These are phyloP conservation scores for Latheticus oryzae DNA, from an alignment of 2,888 invertebrate species.

Conservation along the genomic window DNA sequence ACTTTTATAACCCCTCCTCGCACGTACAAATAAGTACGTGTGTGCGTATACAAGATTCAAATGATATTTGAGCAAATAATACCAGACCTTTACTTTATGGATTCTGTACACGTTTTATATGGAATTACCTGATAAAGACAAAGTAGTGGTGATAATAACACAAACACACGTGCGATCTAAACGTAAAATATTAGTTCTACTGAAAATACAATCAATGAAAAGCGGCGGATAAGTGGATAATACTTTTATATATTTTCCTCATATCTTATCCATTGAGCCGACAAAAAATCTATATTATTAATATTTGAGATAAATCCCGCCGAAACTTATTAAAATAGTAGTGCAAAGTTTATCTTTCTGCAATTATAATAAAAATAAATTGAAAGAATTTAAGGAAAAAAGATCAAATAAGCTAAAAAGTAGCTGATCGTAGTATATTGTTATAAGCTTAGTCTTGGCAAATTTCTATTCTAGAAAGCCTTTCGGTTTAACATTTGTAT, in stretches of 20 bases:
- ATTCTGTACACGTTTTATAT: slow-evolving; percentile 35
- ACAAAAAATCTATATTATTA: too few relatives aligned
- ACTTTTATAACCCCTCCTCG: slow-evolving; percentile 1
- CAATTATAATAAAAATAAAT: too few relatives aligned
- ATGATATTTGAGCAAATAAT: slow-evolving; percentile 20
- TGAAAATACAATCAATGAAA: too few relatives aligned
- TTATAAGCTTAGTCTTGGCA: slow-evolving; percentile 18
- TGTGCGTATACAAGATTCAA: slow-evolving; percentile 10
- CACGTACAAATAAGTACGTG: slow-evolving; percentile 9
- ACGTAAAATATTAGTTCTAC: too few relatives aligned
- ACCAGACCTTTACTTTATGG: slow-evolving; percentile 21
- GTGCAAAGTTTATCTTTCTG: too few relatives aligned
- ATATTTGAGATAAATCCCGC: too few relatives aligned
- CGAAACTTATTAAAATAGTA: too few relatives aligned
- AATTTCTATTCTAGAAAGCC: slow-evolving; percentile 24
- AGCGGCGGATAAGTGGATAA: too few relatives aligned
- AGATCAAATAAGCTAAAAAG: slow-evolving; percentile 23
- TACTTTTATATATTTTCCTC: too few relatives aligned
- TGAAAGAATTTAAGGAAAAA: too few relatives aligned
- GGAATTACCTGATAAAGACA: slow-evolving; percentile 42
- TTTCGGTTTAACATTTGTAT: slow-evolving; percentile 17
- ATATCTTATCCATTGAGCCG: too few relatives aligned
- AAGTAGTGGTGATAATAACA: slow-evolving; percentile 35
- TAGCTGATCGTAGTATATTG: slow-evolving; percentile 10
- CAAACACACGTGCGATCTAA: slow-evolving; percentile 23